Conservation (phyloP, 2,888 invertebrate genomes). For the Eueremaeus valkanovi region DNA sequence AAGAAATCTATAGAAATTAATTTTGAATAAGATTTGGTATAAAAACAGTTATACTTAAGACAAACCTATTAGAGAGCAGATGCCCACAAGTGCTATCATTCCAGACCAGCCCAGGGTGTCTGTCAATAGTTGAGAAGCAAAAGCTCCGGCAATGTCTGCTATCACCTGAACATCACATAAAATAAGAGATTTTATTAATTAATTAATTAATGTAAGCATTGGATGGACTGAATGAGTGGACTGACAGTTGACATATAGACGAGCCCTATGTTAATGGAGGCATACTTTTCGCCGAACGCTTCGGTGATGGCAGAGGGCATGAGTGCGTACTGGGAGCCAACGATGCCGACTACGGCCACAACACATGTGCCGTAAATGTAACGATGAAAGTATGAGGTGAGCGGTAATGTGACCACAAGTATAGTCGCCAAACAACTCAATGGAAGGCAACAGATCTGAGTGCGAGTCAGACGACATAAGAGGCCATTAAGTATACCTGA, state of each 20-base stretch:
- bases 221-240: too few relatives aligned
- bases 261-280: constrained; percentile 39
- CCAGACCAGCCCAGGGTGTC: constrained; percentile 38
- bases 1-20: constrained; percentile 13
- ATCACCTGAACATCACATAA: constrained; percentile 38
- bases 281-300: constrained; percentile 40
- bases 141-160: constrained; percentile 38
- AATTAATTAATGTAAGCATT: too few relatives aligned
- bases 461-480: not conserved
- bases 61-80: constrained; percentile 26
- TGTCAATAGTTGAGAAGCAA: constrained; percentile 39
- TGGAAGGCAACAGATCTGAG: constrained; percentile 38
- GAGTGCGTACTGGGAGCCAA: constrained; percentile 40
- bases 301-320: constrained; percentile 40
- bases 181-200: too few relatives aligned
- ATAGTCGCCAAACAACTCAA: constrained; percentile 38
- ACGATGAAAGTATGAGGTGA: constrained; percentile 32
- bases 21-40: not conserved
- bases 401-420: constrained; percentile 23
- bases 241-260: constrained; percentile 42
- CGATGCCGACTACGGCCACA: constrained; percentile 33
- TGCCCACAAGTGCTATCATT: constrained; percentile 37
- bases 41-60: not conserved
- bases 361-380: constrained; percentile 25
- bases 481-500: not conserved